Evolutionary conservation across 1,140 invertebrate species (phyloP).

Genomic region (Leptinotarsa defecta): DNA sequence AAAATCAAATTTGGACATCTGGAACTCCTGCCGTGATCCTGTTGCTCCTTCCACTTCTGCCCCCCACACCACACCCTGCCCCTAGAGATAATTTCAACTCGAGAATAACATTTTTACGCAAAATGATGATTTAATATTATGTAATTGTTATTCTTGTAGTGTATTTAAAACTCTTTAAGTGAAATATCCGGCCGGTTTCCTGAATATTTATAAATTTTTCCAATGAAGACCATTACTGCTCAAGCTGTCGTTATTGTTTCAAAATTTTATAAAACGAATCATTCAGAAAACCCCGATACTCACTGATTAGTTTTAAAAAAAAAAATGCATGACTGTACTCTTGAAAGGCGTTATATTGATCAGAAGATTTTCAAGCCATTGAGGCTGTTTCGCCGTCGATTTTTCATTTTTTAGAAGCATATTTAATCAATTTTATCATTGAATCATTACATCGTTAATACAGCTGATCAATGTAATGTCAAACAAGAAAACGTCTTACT

Average conservation of each 20-base stretch:
- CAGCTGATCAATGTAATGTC: slow-evolving; percentile 10
- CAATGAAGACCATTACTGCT: neutral
- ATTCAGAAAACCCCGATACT: neutral
- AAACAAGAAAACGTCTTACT: neutral
- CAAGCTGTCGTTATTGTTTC: no score
- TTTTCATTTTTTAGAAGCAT: slow-evolving; percentile 9
- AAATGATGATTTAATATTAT: neutral
- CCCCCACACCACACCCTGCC: neutral
- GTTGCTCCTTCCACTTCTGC: slow-evolving; percentile 23
- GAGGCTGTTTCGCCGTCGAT: neutral
- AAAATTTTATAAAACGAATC: neutral
- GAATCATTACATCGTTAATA: neutral
- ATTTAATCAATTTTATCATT: neutral
- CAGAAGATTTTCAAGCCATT: neutral
- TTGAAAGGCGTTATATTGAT: slow-evolving; percentile 4
- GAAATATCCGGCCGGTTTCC: neutral
- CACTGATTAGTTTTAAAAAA: neutral
- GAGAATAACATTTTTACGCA: neutral
- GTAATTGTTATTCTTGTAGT: neutral
- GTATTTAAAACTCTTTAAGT: neutral
- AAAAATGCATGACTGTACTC: neutral
- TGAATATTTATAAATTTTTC: neutral
- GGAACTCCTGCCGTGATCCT: slow-evolving; percentile 48
- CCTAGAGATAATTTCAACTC: neutral
- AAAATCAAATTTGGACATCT: slow-evolving; percentile 44